These are phyloP conservation scores for Epinotia demarniana DNA, from an alignment of 2,888 invertebrate species.

Conservation along the genomic window DNA sequence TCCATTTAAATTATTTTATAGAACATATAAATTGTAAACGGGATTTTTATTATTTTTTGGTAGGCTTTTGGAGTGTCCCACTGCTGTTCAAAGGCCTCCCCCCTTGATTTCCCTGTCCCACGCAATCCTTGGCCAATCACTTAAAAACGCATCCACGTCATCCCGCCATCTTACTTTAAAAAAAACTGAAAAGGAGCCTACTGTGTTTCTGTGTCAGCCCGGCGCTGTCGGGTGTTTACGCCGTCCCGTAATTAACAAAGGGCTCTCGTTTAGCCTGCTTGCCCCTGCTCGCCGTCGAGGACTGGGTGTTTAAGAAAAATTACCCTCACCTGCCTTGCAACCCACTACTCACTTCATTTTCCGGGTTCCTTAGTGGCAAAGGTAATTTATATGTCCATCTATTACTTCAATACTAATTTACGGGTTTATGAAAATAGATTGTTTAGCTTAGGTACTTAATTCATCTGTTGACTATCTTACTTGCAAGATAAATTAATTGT, in stretches of 20 bases:
- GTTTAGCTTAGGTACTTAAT: background rate
- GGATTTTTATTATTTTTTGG: no score
- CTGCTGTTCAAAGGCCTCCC: no score
- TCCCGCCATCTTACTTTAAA: no score
- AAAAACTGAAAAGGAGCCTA: background rate
- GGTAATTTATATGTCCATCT: background rate
- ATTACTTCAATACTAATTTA: background rate
- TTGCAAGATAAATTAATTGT: no score
- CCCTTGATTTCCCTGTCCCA: no score
- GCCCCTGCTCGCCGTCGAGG: slow-evolving; percentile 46
- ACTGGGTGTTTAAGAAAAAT: slow-evolving; percentile 54
- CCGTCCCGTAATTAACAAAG: slow-evolving; percentile 69
- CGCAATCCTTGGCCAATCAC: no score
- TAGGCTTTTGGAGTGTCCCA: no score
- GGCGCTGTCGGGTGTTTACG: slow-evolving; percentile 37
- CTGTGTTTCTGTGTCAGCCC: background rate
- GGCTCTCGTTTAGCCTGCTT: slow-evolving; percentile 68
- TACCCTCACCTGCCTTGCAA: slow-evolving; percentile 47
- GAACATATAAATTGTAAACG: no score
- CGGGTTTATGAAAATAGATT: background rate
- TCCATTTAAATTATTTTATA: no score
- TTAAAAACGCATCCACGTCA: no score
- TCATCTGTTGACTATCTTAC: no score
- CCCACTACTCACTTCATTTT: slow-evolving; percentile 34
- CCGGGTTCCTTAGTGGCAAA: slow-evolving; percentile 3